Base-by-base conservation (phyloP, 2,113 vertebrate genomes). In the Origma solitaria region DNA sequence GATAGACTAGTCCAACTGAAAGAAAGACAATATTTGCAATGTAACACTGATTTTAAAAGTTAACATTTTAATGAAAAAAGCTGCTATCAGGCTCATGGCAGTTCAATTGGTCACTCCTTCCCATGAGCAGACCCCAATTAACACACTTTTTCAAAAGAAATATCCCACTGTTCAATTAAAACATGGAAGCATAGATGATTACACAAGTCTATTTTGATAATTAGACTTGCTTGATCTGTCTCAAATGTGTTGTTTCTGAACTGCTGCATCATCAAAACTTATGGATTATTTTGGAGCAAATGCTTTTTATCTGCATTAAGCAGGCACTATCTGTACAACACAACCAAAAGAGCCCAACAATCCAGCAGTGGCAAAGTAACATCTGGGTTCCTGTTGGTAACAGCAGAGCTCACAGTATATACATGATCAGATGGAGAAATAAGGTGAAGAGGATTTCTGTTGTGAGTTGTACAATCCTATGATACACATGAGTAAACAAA, bases 11-110 rank as follows among this genome's bases (percentile, higher is more conserved):
- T 85, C 66, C 90, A 77, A 88, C 16, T 44, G 65, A 80, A 94
- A 92, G 90, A 95, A 42, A 95, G 91, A 87, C 92, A 96, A 81
- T 75, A 94, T 94, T 96, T 96, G 93, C 83, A 90, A 72, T 92
- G 94, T 92, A 96, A 96, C 91, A 94, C 64, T 91, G 89, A 96
- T 95, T 96, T 96, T 91, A 88, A 97, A 97, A 97, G 89, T 96
- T 95, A 94, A 83, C 38, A 66, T 90, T 93, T 96, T 95, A 96
- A 94, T 82, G 87, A 65, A 86, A 88, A 94, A 95, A 82, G 11
- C 61, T 93, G 86, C 84, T 82, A 85, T 76, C 80, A 51, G 88
- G 86, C 92, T 95, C 91, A 85, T 93, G 96, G 88, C 96, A 96
- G 94, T 96, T 96, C 96, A 96, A 95, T 97, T 96, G 96, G 90